Conservation (phyloP, 2,797 vertebrate genomes). For the Momotus momota region DNA sequence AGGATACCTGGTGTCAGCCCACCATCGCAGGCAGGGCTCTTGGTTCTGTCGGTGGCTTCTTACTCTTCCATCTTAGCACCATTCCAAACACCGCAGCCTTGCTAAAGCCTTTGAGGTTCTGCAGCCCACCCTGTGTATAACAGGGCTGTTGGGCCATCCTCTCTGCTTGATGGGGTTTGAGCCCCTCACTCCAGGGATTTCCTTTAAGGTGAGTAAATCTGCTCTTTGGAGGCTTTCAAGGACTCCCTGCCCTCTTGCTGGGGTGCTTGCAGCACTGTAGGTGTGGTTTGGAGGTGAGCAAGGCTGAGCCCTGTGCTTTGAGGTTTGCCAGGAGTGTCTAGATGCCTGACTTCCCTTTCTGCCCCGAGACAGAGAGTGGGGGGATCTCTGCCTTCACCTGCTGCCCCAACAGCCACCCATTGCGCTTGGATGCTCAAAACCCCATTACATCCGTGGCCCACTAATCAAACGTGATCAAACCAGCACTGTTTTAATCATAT, state of each 20-base stretch:
- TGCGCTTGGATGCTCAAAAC: neutral
- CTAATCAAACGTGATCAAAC: neutral
- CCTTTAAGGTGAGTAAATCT: neutral
- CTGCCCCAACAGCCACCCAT: fast-evolving
- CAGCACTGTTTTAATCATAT: neutral
- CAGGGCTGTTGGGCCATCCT: fast-evolving
- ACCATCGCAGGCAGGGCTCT: neutral
- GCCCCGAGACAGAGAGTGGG: fast-evolving
- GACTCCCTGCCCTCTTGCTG: neutral
- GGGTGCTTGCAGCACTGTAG: fast-evolving
- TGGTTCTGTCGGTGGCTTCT: neutral
- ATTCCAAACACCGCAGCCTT: neutral
- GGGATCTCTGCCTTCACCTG: neutral
- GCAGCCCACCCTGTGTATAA: fast-evolving
- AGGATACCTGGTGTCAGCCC: neutral
- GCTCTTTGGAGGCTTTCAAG: fast-evolving
- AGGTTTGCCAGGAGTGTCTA: neutral
- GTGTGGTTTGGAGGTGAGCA: fast-evolving
- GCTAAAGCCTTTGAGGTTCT: neutral
- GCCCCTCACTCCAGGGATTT: fast-evolving
- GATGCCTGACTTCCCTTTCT: neutral
- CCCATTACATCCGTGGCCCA: neutral
- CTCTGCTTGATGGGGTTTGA: neutral
- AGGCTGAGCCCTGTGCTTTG: neutral
- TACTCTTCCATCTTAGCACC: neutral